phyloP scores from a whole-genome alignment of 2,113 vertebrate species.

The Chelonoidis abingdonii region DNA sequence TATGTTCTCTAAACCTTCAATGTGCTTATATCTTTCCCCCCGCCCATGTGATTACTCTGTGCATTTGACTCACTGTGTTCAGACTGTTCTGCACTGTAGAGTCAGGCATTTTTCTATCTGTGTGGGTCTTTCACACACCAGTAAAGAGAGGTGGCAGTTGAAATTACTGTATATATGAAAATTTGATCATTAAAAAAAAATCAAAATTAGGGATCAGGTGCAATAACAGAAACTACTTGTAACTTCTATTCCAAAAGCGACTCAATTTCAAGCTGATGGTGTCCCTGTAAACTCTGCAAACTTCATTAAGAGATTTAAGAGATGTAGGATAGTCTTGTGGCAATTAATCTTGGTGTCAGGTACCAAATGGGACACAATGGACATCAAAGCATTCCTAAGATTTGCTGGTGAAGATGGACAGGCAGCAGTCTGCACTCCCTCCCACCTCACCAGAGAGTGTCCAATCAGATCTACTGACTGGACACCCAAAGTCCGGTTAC shows the following conservation, averaged over 20 bases:
- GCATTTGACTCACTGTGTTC: fast-evolving
- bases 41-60: fast-evolving
- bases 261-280: not conserved
- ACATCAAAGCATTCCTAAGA: slow-evolving; percentile 58
- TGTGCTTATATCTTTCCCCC: not conserved
- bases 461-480: too few relatives aligned
- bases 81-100: fast-evolving
- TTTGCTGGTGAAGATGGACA: slow-evolving; percentile 26
- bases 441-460: not conserved
- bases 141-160: not conserved
- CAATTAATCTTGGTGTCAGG: slow-evolving; percentile 36
- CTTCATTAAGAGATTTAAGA: not conserved
- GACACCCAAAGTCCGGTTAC: too few relatives aligned
- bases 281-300: not conserved
- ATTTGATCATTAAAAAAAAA: slow-evolving; percentile 1
- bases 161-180: not conserved
- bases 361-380: fast-evolving
- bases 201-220: slow-evolving; percentile 10
- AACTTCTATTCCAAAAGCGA: not conserved
- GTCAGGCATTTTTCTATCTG: not conserved
- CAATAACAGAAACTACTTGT: slow-evolving; percentile 37
- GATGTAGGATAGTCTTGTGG: not conserved
- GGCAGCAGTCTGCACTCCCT: not conserved
- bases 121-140: fast-evolving
- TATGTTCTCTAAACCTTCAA: too few relatives aligned